Evolutionary conservation across 2,113 vertebrate species (phyloP), one percentile per base, ranked within the genome.

Genomic region (Nannospalax galili): DNA sequence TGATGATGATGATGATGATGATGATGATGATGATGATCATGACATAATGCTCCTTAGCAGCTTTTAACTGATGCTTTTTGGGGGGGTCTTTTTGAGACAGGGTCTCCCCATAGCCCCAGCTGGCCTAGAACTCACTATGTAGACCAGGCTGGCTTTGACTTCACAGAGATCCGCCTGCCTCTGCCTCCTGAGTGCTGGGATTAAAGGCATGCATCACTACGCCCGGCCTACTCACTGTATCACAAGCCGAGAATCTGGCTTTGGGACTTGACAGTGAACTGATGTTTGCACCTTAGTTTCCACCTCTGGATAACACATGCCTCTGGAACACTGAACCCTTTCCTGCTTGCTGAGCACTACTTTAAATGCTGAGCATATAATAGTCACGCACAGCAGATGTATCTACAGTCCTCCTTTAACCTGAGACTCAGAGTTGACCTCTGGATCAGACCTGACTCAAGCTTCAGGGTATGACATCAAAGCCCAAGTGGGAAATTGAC

Each of bases 281-380:
- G 64, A 87, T 28, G 3, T 74, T 82, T 40, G 42, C 4, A 37
- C 67, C 81, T 73, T 6, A 67, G 48, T 84, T 84, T 56, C 82
- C 40, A 1, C 5, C 15, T 6, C 11, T 42, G 5, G 22, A 45
- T 1, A 0, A 20, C 37, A 12, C 7, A 11, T 77, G 14, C 17
- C 20, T 58, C 30, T 58, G 40, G 12, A 48, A 32, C 14, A 20
- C 17, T 0, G 1, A 52, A 37, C 58, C 58, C 37, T 87, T 81
- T 72, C 22, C 1, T 0, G 19, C 64, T 52, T 26, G 14, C 12
- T 58, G 40, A 93, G 35, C 3, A 40, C 45, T 62, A 19, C 35
- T 67, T 65, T 77, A 52, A 84, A 62, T 26, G 42, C 32, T 62
- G 48, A 26, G 7, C 2, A 11, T 4, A 1, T 15, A 40, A 12